A percentile compares a stretch with the other conserved stretches of the same genome.
phyloP scores from a whole-genome alignment of 2,888 invertebrate genomes.

The Panorpa germanica region DNA sequence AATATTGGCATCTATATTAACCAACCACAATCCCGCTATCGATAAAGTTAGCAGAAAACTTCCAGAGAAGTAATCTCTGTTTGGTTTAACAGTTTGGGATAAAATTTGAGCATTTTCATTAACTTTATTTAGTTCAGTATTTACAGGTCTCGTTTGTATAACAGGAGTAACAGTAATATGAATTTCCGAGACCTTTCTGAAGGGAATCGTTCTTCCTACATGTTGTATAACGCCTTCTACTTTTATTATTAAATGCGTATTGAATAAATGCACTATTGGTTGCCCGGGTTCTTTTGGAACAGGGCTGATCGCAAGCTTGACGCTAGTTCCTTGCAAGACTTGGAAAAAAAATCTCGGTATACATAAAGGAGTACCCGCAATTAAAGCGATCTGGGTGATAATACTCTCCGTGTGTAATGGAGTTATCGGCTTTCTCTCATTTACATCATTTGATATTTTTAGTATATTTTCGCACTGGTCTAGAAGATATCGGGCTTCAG shows the following conservation, averaged over 20 bases:
- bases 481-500: too few relatives aligned
- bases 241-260: slow-evolving; percentile 76
- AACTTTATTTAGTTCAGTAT: too few relatives aligned
- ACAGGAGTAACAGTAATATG: slow-evolving; percentile 1
- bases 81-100: slow-evolving; percentile 70
- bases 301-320: slow-evolving; percentile 65
- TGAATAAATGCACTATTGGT: slow-evolving; percentile 63
- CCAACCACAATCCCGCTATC: slow-evolving; percentile 46
- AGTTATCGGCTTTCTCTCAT: neutral
- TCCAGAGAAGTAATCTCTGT: slow-evolving; percentile 86
- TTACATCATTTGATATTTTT: too few relatives aligned
- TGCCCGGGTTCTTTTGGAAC: slow-evolving; percentile 65
- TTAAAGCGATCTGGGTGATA: slow-evolving; percentile 37
- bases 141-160: slow-evolving; percentile 1
- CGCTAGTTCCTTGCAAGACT: slow-evolving; percentile 61
- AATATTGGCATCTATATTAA: slow-evolving; percentile 70
- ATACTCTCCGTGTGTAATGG: slow-evolving; percentile 35
- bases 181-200: slow-evolving; percentile 6
- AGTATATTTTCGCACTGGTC: too few relatives aligned
- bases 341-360: slow-evolving; percentile 70
- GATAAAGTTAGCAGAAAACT: slow-evolving; percentile 72
- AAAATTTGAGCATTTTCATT: slow-evolving; percentile 33
- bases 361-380: slow-evolving; percentile 41
- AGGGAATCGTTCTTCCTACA: slow-evolving; percentile 26
- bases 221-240: slow-evolving; percentile 84